Conservation (phyloP, 2,113 vertebrate genomes). For the Gulo gulo region DNA sequence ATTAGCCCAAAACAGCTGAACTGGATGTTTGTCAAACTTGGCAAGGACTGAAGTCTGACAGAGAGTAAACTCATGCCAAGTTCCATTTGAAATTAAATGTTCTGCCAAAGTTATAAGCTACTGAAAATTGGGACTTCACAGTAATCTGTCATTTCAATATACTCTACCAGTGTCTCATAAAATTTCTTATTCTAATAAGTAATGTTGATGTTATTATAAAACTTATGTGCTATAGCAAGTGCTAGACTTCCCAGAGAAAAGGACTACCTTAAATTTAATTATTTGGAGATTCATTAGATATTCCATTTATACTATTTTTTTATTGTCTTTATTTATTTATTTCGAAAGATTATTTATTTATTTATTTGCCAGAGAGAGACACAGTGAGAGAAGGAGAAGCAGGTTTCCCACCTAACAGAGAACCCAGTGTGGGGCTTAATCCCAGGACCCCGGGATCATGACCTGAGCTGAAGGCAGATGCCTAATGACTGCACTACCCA, state of each 20-base stretch:
- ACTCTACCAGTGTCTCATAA: slow-evolving; percentile 1
- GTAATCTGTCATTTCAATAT: slow-evolving; percentile 42
- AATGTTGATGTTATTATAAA: not conserved
- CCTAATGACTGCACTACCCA: no score
- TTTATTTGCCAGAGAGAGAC: no score
- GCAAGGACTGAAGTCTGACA: slow-evolving; percentile 58
- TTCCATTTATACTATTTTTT: not conserved
- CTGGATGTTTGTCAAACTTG: slow-evolving; percentile 66
- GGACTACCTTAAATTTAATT: not conserved
- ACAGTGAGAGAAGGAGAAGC: no score
- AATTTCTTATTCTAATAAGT: slow-evolving; percentile 40
- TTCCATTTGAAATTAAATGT: slow-evolving; percentile 54
- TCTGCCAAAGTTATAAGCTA: slow-evolving; percentile 60
- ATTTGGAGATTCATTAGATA: not conserved
- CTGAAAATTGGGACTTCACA: slow-evolving; percentile 47
- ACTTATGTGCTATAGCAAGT: not conserved
- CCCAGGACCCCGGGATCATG: no score
- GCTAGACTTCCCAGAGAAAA: not conserved
- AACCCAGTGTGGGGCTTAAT: no score
- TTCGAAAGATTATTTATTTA: no score
- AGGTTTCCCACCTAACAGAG: no score
- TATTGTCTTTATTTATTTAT: not conserved
- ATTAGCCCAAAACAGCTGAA: slow-evolving; percentile 64
- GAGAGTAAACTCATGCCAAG: slow-evolving; percentile 57
- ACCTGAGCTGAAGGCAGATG: no score